Evolutionary conservation across 2,888 invertebrate genomes (phyloP), one percentile per base, ranked within the genome.

Genomic region (Aspidiotus rigidus): DNA sequence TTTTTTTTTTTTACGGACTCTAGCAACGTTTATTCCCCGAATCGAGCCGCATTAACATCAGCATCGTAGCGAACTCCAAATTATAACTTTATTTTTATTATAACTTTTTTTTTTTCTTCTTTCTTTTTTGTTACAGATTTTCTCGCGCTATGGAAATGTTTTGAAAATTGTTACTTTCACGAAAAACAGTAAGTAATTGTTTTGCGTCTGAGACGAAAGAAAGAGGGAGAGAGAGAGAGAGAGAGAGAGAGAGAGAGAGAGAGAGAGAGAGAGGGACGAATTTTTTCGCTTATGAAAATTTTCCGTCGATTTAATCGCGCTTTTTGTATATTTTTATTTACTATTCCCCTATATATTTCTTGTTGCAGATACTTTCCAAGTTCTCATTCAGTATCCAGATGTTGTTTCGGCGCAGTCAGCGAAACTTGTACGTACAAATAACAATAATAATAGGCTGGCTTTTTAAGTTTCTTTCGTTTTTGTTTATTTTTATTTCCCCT

Each of bases 131-230:
- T 84, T 84, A 76, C 89, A 97, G 85, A 95, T 99, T 80, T 99
- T 99, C 85, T 93, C 95, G 76, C 88, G 97, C 75, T 97, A 92
- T 81, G 99, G 99, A 76, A 97, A 96, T 83, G 97, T 99, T 77
- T 85, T 98, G 77, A 97, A 98, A 82, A 98, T 99, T 77, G 98
- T 99, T 78, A 99, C 98, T 76, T 99, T 99, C 84, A 98, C 94
- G 77, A 99, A 99, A 84, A 99, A 99, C 81, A 96, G 97, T 94
- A 85, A 91, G 92, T 87, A 75, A 56, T 11, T 56, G n/a, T 49
- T 49, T 49, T 49, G n/a, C n/a, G 49, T n/a, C 49, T n/a, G 49
- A 49, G 10, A 49, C 28, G 28, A 28, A 28, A 28, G 28, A 28
- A 28, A 28, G 28, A 28, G 5, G 5, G 28, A 28, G 28, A 13